These are phyloP conservation scores for Tursiops truncatus DNA, from an alignment of 2,113 vertebrate genomes.

Conservation along the genomic window DNA sequence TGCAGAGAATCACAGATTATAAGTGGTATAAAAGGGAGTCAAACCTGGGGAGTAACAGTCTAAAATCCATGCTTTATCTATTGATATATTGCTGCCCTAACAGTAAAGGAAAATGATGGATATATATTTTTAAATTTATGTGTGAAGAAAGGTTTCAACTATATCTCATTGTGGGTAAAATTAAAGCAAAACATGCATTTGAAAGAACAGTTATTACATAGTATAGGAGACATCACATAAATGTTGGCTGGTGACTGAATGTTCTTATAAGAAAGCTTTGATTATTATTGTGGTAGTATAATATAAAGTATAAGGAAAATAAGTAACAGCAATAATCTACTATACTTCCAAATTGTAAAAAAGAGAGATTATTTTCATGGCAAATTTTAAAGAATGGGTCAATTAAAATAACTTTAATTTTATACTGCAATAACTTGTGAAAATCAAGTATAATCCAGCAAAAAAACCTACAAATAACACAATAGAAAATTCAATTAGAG, in stretches of 20 bases:
- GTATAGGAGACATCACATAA: background rate
- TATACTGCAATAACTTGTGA: background rate
- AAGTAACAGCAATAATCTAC: background rate
- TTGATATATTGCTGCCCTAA: background rate
- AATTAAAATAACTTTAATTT: conserved; percentile 21
- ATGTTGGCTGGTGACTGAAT: background rate
- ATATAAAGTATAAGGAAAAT: background rate
- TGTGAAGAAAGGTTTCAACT: background rate
- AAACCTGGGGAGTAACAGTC: background rate
- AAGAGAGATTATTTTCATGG: background rate
- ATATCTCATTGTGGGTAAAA: background rate
- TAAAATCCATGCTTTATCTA: background rate
- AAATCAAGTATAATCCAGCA: conserved; percentile 3
- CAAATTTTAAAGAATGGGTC: background rate
- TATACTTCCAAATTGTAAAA: background rate
- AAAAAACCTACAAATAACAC: background rate
- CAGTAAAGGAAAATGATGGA: background rate
- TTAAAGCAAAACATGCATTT: background rate
- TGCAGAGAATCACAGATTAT: background rate
- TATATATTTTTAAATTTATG: background rate
- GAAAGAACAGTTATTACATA: background rate
- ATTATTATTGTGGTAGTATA: background rate
- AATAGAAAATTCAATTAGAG: conserved; percentile 22
- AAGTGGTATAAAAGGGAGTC: background rate
- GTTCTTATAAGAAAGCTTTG: background rate